Evolutionary conservation across 2,888 invertebrate species (phyloP), one percentile per base, ranked within the genome.

Genomic region (Epirrhoe alternata): DNA sequence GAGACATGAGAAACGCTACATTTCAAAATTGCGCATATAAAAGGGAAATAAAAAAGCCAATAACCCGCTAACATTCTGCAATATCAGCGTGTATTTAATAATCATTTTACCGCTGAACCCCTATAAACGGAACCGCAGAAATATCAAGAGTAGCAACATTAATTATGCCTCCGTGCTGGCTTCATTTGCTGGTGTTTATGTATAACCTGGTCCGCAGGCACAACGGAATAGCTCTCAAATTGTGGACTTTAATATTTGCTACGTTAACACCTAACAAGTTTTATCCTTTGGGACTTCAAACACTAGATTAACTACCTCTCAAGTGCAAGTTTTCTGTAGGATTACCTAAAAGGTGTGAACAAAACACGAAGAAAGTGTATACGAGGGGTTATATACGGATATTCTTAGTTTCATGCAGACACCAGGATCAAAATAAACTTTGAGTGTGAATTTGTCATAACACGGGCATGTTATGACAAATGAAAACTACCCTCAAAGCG

Each of bases 121-220:
- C 55, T 67, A 47, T 56, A 55, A 67, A 63, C 59, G 59, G 54
- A 63, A 55, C 63, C 57, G 52, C 67, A 68, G 52, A 64, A 64
- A 60, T 64, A 67, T 53, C 38, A 56, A 1, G 53, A 51, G 45
- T 52, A 55, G 60, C 54, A 35, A 35, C n/a, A 60, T 51, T 56
- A 49, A 63, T 60, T 56, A 60, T 30, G 59, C 55, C 30, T 51
- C 35, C 30, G 52, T 51, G 53, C 47, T 47, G 61, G 24, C 53
- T 58, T 66, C 58, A 66, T 62, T 66, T 45, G 57, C 61, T 47
- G 52, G 50, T 54, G 47, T 54, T 66, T 50, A 55, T 45, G 50
- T 45, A 45, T 45, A 14, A 45, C 45, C 45, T 45, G 45, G 45
- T 45, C n/a, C 45, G 14, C 45, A 45, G 45, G 45, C 45, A 45